Percentiles rank a stretch among this genome's conserved stretches.
Evolutionary conservation across 2,797 vertebrate genomes (phyloP).

Genomic region (Danio albolineatus): DNA sequence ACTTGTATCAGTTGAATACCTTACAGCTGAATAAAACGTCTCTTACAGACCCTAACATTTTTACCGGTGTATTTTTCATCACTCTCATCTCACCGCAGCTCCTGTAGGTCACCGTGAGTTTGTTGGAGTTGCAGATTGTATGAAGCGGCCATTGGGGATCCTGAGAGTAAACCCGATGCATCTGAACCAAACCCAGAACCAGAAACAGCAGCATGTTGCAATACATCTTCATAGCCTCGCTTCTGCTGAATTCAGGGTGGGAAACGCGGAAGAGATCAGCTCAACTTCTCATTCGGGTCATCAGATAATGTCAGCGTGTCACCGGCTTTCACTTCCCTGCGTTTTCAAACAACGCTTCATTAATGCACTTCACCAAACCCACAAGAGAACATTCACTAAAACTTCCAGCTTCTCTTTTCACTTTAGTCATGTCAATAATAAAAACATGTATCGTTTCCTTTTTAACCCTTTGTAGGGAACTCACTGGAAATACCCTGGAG

Average conservation of each 20-base stretch:
- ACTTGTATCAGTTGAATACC: not conserved
- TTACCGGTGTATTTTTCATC: not conserved
- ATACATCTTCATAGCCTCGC: not conserved
- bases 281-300: constrained; percentile 50
- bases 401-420: not conserved
- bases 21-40: not conserved
- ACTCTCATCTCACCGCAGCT: constrained; percentile 57
- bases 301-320: not conserved
- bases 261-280: no score
- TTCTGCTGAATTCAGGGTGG: no score
- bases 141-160: constrained; percentile 51
- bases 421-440: not conserved
- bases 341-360: not conserved
- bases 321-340: constrained; percentile 50
- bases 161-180: constrained; percentile 18
- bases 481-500: no score
- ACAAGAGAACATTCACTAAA: not conserved
- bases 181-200: constrained; percentile 24
- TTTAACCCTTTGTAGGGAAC: no score
- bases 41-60: not conserved
- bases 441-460: no score
- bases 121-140: constrained; percentile 44
- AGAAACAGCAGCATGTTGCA: constrained; percentile 20
- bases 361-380: not conserved
- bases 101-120: constrained; percentile 42